Evolutionary conservation across 1,140 invertebrate genomes (phyloP).

Genomic region (Pseudomyrmex cubaensis): DNA sequence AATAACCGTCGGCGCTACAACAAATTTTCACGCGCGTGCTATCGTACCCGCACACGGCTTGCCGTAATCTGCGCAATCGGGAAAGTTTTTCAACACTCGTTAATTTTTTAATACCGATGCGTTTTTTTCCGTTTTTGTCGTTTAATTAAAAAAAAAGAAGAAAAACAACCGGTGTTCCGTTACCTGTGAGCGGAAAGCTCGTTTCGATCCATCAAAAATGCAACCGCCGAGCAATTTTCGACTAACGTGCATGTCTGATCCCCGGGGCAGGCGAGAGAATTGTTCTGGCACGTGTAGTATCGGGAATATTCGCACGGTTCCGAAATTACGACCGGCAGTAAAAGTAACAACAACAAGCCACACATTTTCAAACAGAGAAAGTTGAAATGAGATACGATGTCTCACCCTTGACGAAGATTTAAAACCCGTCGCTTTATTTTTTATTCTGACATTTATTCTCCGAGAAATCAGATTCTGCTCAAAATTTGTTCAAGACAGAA

Average conservation of each 20-base stretch:
- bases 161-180: background rate
- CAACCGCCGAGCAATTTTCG: slow-evolving; percentile 70
- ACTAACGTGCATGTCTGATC: slow-evolving; percentile 69
- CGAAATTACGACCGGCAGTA: slow-evolving; percentile 37
- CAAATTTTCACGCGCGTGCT: slow-evolving; percentile 72
- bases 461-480: background rate
- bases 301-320: slow-evolving; percentile 19
- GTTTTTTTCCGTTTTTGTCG: no score
- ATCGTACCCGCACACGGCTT: slow-evolving; percentile 76
- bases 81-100: background rate
- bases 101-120: no score
- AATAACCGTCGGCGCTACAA: slow-evolving; percentile 61
- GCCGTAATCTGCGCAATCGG: slow-evolving; percentile 71
- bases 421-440: background rate
- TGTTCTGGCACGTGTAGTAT: slow-evolving; percentile 23
- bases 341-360: slow-evolving; percentile 18
- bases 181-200: slow-evolving; percentile 76
- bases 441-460: background rate
- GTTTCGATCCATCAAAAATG: slow-evolving; percentile 68
- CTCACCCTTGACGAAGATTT: slow-evolving; percentile 1
- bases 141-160: no score
- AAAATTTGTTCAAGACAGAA: background rate
- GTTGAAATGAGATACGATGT: background rate
- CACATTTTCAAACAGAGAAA: slow-evolving; percentile 19
- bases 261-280: slow-evolving; percentile 68